phyloP scores from a whole-genome alignment of 2,113 vertebrate genomes.

The Xerus inauris region DNA sequence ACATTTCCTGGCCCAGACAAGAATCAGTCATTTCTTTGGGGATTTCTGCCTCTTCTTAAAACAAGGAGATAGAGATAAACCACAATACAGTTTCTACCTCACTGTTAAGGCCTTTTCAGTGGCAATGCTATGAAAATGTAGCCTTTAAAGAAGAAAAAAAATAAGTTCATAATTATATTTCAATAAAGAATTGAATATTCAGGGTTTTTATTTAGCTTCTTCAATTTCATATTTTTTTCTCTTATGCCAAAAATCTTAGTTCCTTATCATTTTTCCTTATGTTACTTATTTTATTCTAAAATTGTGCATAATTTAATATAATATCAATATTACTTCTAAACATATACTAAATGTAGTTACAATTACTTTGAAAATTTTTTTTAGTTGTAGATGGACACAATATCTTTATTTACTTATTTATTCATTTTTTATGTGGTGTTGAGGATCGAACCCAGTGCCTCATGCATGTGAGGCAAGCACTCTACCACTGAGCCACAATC shows the following conservation, averaged over 20 bases:
- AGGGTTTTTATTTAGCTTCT: neutral
- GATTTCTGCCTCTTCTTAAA: neutral
- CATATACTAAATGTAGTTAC: neutral
- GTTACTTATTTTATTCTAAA: neutral
- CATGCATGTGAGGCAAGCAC: no score
- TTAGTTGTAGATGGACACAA: no score
- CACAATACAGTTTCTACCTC: neutral
- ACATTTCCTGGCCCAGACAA: neutral
- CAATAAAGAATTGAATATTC: neutral
- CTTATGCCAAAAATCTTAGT: neutral
- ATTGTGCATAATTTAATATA: slow-evolving; percentile 18
- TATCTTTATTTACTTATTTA: no score
- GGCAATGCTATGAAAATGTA: neutral
- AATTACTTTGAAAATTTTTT: neutral
- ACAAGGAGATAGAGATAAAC: neutral
- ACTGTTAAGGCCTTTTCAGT: neutral
- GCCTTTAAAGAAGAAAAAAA: neutral
- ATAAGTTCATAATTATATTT: neutral
- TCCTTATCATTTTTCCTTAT: no score
- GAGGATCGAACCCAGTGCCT: no score
- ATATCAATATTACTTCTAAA: neutral
- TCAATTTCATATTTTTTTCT: neutral
- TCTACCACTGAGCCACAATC: no score
- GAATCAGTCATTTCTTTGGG: neutral
- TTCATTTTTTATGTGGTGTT: no score